Evolutionary conservation across 2,888 invertebrate genomes (phyloP), one percentile per base, ranked within the genome.

Genomic region (Perizoma affinitatum): DNA sequence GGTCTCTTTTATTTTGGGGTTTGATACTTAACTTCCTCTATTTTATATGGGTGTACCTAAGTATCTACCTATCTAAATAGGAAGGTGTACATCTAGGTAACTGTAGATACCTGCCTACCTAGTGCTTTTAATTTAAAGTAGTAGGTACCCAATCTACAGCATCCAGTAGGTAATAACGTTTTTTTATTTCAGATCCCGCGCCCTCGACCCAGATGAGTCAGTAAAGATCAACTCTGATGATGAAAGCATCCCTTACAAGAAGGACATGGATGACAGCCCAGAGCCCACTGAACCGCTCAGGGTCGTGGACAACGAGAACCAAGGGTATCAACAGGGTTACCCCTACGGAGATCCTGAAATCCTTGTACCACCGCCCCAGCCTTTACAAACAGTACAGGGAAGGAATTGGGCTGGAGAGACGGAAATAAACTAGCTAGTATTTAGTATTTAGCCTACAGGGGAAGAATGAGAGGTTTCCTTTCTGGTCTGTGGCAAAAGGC

Each of bases 171-270:
- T 22, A 22, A 22, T 22, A 22, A 22, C 22, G 22, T 22, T 22
- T 22, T n/a, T 22, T 3, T 22, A 22, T 36, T 44, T 33, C 78
- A 88, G 88, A 55, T 73, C 79, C 6, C 84, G 89, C 5, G 73
- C 84, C 0, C 73, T 91, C 62, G 92, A 92, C 66, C 90, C 88
- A 0, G 91, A 92, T 52, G 92, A 92, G 33, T 90, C 91, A 6
- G 67, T 88, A 65, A 88, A 86, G 68, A 78, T 91, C 40, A 87
- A 89, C 63, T 91, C 91, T 0, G 92, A 92, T 52, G 90, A 91
- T 55, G 91, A 92, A 4, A 91, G 91, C 67, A 85, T 92, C 47
- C 91, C 91, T 0, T 92, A 92, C 80, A 92, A 92, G 78, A 92
- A 91, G 65, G 90, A 89, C 58, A 67, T 80, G 0, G 90, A 90